Evolutionary conservation across 2,113 vertebrate genomes (phyloP).

Genomic region (Rhynchomys soricoides): DNA sequence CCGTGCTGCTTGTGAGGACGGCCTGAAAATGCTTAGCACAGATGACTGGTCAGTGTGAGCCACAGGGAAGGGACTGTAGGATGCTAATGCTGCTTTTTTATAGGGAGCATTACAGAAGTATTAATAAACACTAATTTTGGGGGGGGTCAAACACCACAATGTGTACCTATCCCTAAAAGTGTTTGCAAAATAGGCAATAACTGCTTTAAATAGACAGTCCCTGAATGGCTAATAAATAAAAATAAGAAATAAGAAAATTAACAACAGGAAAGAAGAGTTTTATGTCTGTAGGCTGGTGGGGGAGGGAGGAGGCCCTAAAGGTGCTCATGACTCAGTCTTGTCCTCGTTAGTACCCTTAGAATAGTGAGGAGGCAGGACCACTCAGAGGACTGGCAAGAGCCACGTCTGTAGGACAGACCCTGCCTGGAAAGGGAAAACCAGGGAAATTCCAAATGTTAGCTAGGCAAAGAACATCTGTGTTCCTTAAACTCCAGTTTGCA

Average conservation of each 20-base stretch:
- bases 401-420: not conserved
- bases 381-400: accelerated
- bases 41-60: conserved; percentile 56
- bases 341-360: not conserved
- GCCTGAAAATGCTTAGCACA: conserved; percentile 65
- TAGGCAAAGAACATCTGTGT: not conserved
- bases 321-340: not conserved
- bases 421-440: accelerated
- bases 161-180: conserved; percentile 49
- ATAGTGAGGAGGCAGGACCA: not conserved
- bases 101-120: conserved; percentile 25
- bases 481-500: not conserved
- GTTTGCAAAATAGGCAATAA: conserved; percentile 66
- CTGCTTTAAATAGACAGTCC: conserved; percentile 68
- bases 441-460: not conserved
- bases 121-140: conserved; percentile 67
- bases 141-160: conserved; percentile 53
- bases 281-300: not conserved
- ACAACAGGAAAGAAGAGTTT: conserved; percentile 15
- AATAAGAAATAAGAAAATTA: conserved; percentile 51
- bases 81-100: conserved; percentile 59
- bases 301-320: too few relatives aligned
- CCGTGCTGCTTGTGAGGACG: not conserved
- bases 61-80: not conserved
- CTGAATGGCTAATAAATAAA: conserved; percentile 49